Base-by-base conservation (phyloP, 2,888 invertebrate genomes). In the Lydus trimaculatus region DNA sequence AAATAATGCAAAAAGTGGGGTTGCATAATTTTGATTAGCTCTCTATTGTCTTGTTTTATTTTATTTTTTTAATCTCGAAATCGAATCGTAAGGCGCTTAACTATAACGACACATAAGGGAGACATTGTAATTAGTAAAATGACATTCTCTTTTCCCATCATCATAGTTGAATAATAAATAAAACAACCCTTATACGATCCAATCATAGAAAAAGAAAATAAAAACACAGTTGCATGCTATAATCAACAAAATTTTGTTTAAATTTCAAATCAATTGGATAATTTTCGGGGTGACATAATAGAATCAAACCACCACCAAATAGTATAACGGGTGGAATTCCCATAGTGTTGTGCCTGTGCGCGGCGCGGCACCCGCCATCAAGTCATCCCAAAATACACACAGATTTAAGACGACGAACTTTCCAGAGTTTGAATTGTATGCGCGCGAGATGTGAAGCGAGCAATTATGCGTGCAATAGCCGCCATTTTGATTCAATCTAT, bases 401-500 rank as follows among this genome's bases (percentile, higher is more conserved):
- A 36, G 80, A 82, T 82, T 82, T 82, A 82, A 80, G 80, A 78
- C 78, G 7, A 75, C n/a, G 74, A 76, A 79, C 74, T 79, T 80
- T 43, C 43, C 76, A 78, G 78, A 79, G n/a, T n/a, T 76, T 76
- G 77, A 78, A 79, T 79, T 17, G 48, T 48, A 76, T 79, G 76
- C 1, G 76, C 1, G 43, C 79, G 70, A 76, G 76, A 79, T 79
- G 81, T n/a, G n/a, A n/a, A n/a, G 80, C 1, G 33, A 81, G 83
- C 83, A 84, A 84, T 84, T 84, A 84, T 83, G 83, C 83, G 83
- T 83, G 80, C 81, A 80, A 81, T 80, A 80, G 81, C 80, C 81
- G 83, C 84, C 84, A 84, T 87, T 86, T 84, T 85, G 85, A 87
- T 87, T 87, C 88, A 87, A 88, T 88, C 88, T 87, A 88, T 88